Conservation (phyloP, 2,113 vertebrate species). For the Rhadina sibilatrix region DNA sequence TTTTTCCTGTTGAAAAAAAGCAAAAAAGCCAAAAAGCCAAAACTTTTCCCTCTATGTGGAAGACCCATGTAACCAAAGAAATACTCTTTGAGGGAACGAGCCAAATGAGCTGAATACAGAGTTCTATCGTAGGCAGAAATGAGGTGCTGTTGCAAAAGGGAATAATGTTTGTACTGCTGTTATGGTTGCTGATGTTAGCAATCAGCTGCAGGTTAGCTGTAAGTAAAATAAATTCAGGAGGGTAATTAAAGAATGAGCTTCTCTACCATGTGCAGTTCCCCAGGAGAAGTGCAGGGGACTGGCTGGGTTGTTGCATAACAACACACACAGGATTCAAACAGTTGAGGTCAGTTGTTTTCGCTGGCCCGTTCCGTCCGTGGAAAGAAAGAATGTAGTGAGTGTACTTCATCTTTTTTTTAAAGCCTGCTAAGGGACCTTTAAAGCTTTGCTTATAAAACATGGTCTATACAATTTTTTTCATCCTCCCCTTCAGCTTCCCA, state of each 20-base stretch:
- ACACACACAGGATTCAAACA: neutral
- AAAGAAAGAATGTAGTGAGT: conserved; percentile 43
- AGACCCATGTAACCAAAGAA: neutral
- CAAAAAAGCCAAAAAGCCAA: neutral
- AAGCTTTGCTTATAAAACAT: conserved; percentile 34
- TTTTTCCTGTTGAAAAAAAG: conserved; percentile 21
- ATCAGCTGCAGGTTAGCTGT: neutral
- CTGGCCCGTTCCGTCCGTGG: neutral
- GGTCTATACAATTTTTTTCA: conserved; percentile 15
- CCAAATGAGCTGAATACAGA: neutral
- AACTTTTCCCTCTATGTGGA: neutral
- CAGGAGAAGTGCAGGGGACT: neutral
- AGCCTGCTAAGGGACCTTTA: conserved; percentile 24
- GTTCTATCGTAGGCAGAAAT: neutral
- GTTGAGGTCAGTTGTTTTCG: conserved; percentile 62
- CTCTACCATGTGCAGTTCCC: neutral
- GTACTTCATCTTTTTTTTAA: conserved; percentile 17
- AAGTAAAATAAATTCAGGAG: neutral
- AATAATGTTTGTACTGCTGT: neutral
- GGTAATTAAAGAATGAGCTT: neutral
- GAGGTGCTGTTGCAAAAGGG: neutral
- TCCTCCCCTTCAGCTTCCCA: neutral
- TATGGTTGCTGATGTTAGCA: neutral
- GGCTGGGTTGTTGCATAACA: neutral
- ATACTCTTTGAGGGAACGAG: neutral